These are phyloP conservation scores for Rhabdophis nuchalis DNA, from an alignment of 2,797 vertebrate species.

Conservation along the genomic window DNA sequence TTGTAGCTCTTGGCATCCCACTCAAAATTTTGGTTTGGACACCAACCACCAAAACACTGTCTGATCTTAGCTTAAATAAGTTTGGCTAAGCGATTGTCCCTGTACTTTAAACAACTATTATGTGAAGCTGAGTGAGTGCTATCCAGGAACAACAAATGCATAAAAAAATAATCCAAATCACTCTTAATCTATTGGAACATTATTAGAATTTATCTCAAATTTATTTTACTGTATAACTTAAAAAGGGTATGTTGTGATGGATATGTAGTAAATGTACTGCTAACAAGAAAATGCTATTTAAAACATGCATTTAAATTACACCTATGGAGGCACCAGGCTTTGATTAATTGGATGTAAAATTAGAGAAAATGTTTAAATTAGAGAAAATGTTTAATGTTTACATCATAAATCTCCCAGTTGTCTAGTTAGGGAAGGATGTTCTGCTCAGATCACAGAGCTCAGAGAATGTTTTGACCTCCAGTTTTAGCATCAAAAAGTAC, in stretches of 20 bases:
- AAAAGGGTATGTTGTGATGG: neutral
- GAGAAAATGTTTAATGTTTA: constrained; percentile 20
- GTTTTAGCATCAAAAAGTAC: neutral
- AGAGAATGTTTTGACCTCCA: neutral
- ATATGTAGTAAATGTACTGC: neutral
- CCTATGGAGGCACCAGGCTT: constrained; percentile 25
- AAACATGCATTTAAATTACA: constrained; percentile 27
- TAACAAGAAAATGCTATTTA: neutral
- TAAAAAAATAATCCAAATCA: too few species aligned
- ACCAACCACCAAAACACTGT: neutral
- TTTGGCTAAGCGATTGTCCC: neutral
- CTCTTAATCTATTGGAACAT: neutral
- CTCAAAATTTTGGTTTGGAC: neutral
- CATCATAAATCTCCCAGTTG: constrained; percentile 34
- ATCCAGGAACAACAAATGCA: neutral
- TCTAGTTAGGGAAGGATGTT: constrained; percentile 39
- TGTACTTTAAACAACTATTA: neutral
- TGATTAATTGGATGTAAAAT: constrained; percentile 52
- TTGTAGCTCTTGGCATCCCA: neutral
- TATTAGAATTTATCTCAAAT: neutral
- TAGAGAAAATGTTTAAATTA: constrained; percentile 35
- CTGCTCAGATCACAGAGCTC: neutral
- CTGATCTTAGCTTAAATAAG: neutral
- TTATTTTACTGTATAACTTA: neutral
- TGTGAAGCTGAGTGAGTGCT: neutral